Evolutionary conservation across 2,113 vertebrate genomes (phyloP), one percentile per base, ranked within the genome.

Genomic region (Carettochelys insculpta): DNA sequence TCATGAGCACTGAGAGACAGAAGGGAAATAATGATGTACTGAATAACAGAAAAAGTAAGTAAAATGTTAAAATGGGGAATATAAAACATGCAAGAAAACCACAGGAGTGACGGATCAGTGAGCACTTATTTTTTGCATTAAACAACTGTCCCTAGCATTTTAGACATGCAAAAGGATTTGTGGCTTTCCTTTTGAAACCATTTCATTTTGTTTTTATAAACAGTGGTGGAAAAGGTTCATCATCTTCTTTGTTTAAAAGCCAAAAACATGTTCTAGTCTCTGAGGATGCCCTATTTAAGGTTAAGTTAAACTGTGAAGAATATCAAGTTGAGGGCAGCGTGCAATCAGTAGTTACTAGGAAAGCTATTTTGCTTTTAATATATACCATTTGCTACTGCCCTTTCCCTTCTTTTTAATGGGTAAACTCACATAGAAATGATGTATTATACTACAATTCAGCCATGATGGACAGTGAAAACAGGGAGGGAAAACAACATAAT

Each of bases 381-480:
- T 29, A 68, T 65, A 80, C 12, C 83, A 86, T 96, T 97, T 90
- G 0, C 0, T 34, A 71, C 78, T 88, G 77, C 77, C 54, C 93
- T 56, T 89, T 92, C 43, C 89, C 50, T 92, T 83, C 54, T 92
- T 73, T 24, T 92, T 86, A 34, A 56, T 84, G n/a, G 92, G 47
- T 77, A 91, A 96, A 92, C 47, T 90, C 92, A 71, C 87, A 86
- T 38, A 92, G 88, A 95, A 95, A 95, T 90, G 78, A 78, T 87
- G 83, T 83, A 95, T 73, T 94, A 86, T 91, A 83, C 20, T 56
- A 95, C 94, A 96, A 95, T 94, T 96, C 90, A 96, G 75, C 75
- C 91, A 83, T 83, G 93, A 89, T 8, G 95, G 90, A 54, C 56
- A 93, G 80, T 85, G 83, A 53, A 95, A 96, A 96, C 90, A 80